These are phyloP conservation scores for Eulemur albifrons DNA, from an alignment of 2,797 vertebrate genomes.

Conservation along the genomic window DNA sequence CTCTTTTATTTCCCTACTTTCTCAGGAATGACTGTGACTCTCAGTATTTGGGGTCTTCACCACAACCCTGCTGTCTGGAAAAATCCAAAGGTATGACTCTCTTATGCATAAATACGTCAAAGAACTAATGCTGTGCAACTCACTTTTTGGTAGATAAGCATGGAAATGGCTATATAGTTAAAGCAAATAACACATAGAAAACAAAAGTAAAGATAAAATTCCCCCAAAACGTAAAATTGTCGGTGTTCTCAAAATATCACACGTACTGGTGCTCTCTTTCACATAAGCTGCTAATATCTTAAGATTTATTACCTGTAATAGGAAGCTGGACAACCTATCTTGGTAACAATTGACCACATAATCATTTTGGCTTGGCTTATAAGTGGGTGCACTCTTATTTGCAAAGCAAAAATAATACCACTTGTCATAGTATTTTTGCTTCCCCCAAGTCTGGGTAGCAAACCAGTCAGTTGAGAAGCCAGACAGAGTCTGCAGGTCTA, in stretches of 20 bases:
- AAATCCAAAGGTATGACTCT: constrained; percentile 81
- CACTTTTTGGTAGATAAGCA: neutral
- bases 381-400: neutral
- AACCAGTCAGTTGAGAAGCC: neutral
- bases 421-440: neutral
- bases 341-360: neutral
- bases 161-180: neutral
- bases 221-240: neutral
- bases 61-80: constrained; percentile 83
- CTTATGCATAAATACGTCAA: neutral
- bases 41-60: constrained; percentile 84
- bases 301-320: neutral
- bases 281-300: neutral
- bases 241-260: neutral
- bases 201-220: constrained; percentile 1
- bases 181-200: neutral
- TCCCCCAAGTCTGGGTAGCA: neutral
- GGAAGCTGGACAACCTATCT: neutral
- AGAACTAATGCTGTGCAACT: neutral
- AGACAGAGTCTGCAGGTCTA: neutral
- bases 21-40: constrained; percentile 61
- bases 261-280: neutral
- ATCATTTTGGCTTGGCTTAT: neutral
- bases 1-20: constrained; percentile 12
- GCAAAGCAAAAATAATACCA: neutral